Base-by-base conservation (phyloP, 2,888 invertebrate species). In the Onchidella celtica region DNA sequence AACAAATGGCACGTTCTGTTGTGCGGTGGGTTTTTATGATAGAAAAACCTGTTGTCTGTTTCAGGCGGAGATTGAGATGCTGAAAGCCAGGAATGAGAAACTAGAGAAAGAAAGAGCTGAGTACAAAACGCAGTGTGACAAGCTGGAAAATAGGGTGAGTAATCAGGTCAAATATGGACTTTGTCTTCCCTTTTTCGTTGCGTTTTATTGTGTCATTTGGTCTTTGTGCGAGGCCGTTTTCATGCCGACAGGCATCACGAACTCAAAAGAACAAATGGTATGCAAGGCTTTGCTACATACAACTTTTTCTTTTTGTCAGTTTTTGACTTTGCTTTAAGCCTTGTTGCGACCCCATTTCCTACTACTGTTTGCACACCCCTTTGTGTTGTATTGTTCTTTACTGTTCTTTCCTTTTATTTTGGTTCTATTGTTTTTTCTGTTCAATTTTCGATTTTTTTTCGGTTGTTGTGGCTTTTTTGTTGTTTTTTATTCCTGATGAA, bases 101-200 rank as follows among this genome's bases (percentile, higher is more conserved):
- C 94, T 97, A 89, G 98, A 98, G 92, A 95, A 95, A 90, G 98
- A 98, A 92, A 95, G 97, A 88, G 95, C 95, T 88, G 95, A 96
- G 88, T 95, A 97, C 93, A 98, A 98, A 94, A 96, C 96, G 92
- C 96, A 97, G 92, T 97, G 96, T 91, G 97, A 97, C 91, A 96
- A 96, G 94, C 94, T 98, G 87, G 98, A 98, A 94, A 95, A 96
- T 83, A 97, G 97, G 96, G 98, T 98, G 93, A 86, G 90, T 86
- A 24, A 24, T 3, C 38, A 36, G 24, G 2, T 29, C 24, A 4
- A 11, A n/a, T n/a, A n/a, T n/a, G n/a, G n/a, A n/a, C n/a, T n/a
- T n/a, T n/a, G n/a, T n/a, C n/a, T n/a, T n/a, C n/a, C n/a, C n/a
- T n/a, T n/a, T n/a, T n/a, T n/a, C n/a, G n/a, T n/a, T n/a, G n/a